Evolutionary conservation across 2,113 vertebrate genomes (phyloP).

Genomic region (Cyphomyrus plagiostoma): DNA sequence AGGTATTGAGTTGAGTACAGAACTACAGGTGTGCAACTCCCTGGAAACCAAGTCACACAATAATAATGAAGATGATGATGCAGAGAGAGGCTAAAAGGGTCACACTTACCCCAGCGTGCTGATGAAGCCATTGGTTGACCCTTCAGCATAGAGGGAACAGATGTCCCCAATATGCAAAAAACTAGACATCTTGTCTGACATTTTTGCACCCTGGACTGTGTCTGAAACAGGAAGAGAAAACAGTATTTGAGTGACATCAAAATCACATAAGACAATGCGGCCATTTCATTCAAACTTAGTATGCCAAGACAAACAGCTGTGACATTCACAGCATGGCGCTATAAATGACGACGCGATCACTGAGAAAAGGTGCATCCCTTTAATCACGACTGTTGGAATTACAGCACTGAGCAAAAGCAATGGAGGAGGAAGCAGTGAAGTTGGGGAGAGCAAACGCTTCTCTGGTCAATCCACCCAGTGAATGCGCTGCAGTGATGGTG

Average conservation of each 20-base stretch:
- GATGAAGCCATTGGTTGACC: slow-evolving; percentile 96
- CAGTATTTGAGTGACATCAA: neutral
- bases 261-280: too few species aligned
- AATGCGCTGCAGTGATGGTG: neutral
- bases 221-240: slow-evolving; percentile 38
- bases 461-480: neutral
- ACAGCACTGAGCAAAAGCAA: neutral
- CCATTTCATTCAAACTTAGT: neutral
- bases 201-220: slow-evolving; percentile 55
- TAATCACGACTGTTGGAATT: neutral
- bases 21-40: neutral
- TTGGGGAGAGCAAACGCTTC: neutral
- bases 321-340: neutral
- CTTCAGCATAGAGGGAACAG: slow-evolving; percentile 95
- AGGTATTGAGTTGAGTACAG: neutral
- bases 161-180: slow-evolving; percentile 98
- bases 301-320: neutral
- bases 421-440: neutral
- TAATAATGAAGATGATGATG: neutral
- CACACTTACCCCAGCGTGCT: slow-evolving; percentile 90
- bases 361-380: neutral
- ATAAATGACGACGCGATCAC: neutral
- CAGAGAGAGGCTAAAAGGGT: neutral
- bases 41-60: neutral
- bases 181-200: slow-evolving; percentile 99